Evolutionary conservation across 1,140 invertebrate species (phyloP).

Genomic region (Atopsyche davidsoni): DNA sequence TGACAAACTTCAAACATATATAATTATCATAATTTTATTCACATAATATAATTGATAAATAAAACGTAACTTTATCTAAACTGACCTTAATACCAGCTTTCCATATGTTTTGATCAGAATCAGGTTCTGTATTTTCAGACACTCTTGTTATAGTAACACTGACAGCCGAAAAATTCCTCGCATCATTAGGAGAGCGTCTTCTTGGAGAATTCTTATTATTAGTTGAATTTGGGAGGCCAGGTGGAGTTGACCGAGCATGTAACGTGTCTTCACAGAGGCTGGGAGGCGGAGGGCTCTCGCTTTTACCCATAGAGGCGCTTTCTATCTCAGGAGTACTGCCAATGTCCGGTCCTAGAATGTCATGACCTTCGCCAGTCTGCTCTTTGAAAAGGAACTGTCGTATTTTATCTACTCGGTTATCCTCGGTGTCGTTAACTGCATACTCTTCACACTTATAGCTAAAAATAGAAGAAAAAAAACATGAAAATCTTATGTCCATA

Average conservation of each 20-base stretch:
- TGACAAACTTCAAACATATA: neutral
- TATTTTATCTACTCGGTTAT: constrained; percentile 55
- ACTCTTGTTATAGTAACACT: constrained; percentile 15
- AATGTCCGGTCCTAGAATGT: constrained; percentile 30
- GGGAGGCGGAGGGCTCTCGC: constrained; percentile 31
- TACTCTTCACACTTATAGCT: constrained; percentile 79
- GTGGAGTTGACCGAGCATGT: constrained; percentile 27
- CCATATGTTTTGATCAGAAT: constrained; percentile 12
- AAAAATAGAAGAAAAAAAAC: constrained; percentile 36
- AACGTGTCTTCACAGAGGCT: constrained; percentile 32
- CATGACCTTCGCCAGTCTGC: constrained; percentile 19
- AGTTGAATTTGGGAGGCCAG: constrained; percentile 3
- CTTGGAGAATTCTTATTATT: constrained; percentile 17
- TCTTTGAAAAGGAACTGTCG: constrained; percentile 44
- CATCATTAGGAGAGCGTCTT: constrained; percentile 29
- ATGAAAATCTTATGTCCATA: neutral
- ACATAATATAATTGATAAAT: neutral
- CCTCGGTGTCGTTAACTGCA: constrained; percentile 67
- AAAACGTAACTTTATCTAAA: no score
- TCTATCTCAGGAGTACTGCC: constrained; percentile 30
- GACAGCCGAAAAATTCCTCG: constrained; percentile 31
- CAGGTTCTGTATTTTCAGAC: constrained; percentile 12
- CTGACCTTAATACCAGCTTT: constrained; percentile 10
- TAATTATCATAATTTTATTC: no score
- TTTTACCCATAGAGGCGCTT: constrained; percentile 29